These are phyloP conservation scores for Musca domestica DNA, from an alignment of 1,140 invertebrate genomes.

Conservation along the genomic window DNA sequence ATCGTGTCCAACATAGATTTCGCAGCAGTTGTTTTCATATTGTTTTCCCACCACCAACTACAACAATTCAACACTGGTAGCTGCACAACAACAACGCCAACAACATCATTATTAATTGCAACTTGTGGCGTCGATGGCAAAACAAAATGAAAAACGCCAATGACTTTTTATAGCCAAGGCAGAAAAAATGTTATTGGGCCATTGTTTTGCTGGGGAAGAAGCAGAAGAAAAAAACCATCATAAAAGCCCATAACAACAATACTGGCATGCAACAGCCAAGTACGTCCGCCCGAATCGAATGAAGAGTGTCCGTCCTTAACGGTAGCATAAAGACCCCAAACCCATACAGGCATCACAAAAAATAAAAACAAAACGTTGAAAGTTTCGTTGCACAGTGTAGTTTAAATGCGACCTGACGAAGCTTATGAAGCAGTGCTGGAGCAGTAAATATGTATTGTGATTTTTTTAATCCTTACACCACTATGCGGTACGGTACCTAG, in stretches of 20 bases:
- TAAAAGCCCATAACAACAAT: neutral
- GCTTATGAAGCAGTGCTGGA: too few relatives aligned
- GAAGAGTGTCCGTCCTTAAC: too few relatives aligned
- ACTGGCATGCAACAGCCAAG: neutral
- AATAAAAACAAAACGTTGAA: too few relatives aligned
- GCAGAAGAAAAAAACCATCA: too few relatives aligned
- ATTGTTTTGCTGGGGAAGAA: neutral
- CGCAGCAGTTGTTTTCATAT: neutral
- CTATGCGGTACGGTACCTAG: too few relatives aligned
- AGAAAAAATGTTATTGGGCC: neutral
- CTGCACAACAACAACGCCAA: neutral
- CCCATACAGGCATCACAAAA: too few relatives aligned
- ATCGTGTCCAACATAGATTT: neutral
- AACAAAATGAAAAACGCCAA: neutral
- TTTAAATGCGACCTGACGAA: too few relatives aligned
- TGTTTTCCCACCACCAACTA: neutral
- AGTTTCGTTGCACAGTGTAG: too few relatives aligned
- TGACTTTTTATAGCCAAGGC: neutral
- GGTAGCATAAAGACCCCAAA: too few relatives aligned
- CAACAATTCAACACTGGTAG: neutral
- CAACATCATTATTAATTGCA: constrained; percentile 5
- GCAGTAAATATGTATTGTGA: too few relatives aligned
- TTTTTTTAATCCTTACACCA: too few relatives aligned
- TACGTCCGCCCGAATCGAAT: neutral
- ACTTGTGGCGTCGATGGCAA: constrained; percentile 1